Evolutionary conservation across 2,888 invertebrate genomes (phyloP).

Genomic region (Azorinus chamasolen): DNA sequence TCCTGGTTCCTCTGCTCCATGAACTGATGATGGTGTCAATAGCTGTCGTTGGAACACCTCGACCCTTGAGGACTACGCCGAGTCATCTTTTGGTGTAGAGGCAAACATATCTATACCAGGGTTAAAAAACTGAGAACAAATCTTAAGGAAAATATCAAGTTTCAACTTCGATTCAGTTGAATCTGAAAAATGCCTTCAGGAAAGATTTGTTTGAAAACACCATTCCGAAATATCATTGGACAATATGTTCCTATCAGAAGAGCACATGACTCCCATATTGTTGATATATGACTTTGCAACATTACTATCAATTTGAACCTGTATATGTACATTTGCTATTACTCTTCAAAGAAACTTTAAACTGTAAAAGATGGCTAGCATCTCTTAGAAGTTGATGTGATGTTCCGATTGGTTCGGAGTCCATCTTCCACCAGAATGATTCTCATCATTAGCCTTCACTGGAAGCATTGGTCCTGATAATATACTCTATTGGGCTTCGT

Average conservation of each 20-base stretch:
- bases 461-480: not conserved
- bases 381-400: slow-evolving; percentile 2
- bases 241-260: not conserved
- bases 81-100: not conserved
- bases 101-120: slow-evolving; percentile 60
- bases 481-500: too few species aligned
- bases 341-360: not conserved
- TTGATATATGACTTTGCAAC: slow-evolving; percentile 10
- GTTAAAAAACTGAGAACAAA: slow-evolving; percentile 23
- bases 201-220: slow-evolving; percentile 36
- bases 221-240: slow-evolving; percentile 7
- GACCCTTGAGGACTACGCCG: slow-evolving; percentile 20
- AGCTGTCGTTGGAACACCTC: slow-evolving; percentile 21
- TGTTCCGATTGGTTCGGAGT: not conserved
- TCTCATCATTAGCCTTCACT: not conserved
- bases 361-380: not conserved
- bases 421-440: slow-evolving; percentile 7
- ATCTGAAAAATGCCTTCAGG: slow-evolving; percentile 49
- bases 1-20: slow-evolving; percentile 34
- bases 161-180: slow-evolving; percentile 55
- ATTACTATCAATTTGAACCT: slow-evolving; percentile 8
- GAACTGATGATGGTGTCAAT: slow-evolving; percentile 15
- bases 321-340: too few species aligned
- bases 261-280: slow-evolving; percentile 11
- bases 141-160: slow-evolving; percentile 18